A percentile compares a stretch with the other conserved stretches of the same genome.
Evolutionary conservation across 2,113 vertebrate genomes (phyloP).

Genomic region (Paracanthobrama guichenoti): DNA sequence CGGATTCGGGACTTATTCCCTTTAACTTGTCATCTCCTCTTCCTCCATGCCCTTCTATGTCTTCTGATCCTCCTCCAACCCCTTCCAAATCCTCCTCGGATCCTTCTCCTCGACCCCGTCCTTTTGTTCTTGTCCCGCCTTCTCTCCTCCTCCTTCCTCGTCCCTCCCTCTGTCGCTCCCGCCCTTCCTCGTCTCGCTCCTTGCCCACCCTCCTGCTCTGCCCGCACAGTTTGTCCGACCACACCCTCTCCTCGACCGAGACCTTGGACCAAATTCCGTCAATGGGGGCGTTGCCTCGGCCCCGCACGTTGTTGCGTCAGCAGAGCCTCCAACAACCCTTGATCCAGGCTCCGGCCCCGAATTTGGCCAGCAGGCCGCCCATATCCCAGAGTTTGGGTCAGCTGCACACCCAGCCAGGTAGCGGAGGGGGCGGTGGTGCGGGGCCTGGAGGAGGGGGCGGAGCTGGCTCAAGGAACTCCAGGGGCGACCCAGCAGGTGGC

Average conservation of each 20-base stretch:
- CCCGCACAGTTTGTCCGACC: conserved; percentile 89
- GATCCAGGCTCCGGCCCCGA: conserved; percentile 82
- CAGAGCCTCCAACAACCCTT: conserved; percentile 97
- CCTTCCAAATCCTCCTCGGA: conserved; percentile 54
- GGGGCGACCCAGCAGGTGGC: conserved; percentile 77
- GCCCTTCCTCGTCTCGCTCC: conserved; percentile 67
- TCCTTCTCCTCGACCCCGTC: conserved; percentile 63
- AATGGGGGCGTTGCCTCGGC: conserved; percentile 76
- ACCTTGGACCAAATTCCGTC: conserved; percentile 92
- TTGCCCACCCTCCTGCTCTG: conserved; percentile 75
- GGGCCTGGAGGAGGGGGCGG: conserved; percentile 75
- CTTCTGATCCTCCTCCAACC: conserved; percentile 50
- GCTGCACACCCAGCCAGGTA: conserved; percentile 80
- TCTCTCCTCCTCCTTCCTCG: conserved; percentile 78
- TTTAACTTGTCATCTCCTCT: conserved; percentile 63
- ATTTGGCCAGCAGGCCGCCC: conserved; percentile 84
- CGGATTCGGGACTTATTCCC: conserved; percentile 64
- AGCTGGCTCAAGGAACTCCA: conserved; percentile 67
- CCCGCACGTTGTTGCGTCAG: conserved; percentile 91
- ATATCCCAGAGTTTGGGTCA: conserved; percentile 97
- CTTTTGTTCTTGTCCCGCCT: conserved; percentile 70
- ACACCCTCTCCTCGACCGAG: conserved; percentile 87
- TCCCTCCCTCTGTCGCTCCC: conserved; percentile 68
- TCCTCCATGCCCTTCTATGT: conserved; percentile 43
- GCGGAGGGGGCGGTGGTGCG: conserved; percentile 74